Percentiles rank a stretch among this genome's conserved stretches.
These are phyloP conservation scores for Steinernema feltiae DNA, from an alignment of 1,140 invertebrate genomes.

Conservation along the genomic window DNA sequence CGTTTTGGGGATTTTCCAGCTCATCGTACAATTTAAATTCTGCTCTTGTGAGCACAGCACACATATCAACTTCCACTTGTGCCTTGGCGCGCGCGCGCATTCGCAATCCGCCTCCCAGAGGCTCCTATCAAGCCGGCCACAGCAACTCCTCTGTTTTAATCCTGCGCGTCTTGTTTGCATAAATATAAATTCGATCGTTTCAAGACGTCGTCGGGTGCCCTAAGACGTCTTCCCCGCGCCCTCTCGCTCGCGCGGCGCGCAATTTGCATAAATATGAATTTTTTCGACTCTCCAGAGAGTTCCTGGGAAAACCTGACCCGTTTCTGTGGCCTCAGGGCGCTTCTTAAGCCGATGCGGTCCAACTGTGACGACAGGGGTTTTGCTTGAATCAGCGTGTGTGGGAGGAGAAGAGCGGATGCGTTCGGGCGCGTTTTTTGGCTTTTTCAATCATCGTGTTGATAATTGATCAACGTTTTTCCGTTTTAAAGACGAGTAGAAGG, in stretches of 20 bases:
- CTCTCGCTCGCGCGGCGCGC: background rate
- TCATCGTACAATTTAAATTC: too few relatives aligned
- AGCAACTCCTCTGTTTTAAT: background rate
- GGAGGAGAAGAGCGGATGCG: background rate
- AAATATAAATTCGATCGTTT: background rate
- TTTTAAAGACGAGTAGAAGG: too few relatives aligned
- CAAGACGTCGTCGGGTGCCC: background rate
- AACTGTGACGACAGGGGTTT: background rate
- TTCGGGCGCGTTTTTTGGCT: too few relatives aligned
- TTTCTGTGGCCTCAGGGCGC: background rate
- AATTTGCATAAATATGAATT: background rate
- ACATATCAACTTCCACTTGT: background rate
- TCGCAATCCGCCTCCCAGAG: background rate
- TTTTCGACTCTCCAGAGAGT: background rate
- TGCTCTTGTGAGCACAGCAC: too few relatives aligned
- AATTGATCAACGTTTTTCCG: too few relatives aligned
- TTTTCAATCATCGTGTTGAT: too few relatives aligned
- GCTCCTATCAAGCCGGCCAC: too few relatives aligned
- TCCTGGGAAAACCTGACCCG: background rate
- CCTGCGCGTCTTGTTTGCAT: background rate
- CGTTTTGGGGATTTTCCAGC: too few relatives aligned
- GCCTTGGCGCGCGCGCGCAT: background rate
- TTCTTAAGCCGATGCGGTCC: background rate
- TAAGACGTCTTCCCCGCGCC: background rate
- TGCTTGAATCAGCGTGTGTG: background rate